A percentile compares a stretch with the other conserved stretches of the same genome.
Conservation (phyloP, 1,140 invertebrate species). For the Conopomorpha cramerella region DNA sequence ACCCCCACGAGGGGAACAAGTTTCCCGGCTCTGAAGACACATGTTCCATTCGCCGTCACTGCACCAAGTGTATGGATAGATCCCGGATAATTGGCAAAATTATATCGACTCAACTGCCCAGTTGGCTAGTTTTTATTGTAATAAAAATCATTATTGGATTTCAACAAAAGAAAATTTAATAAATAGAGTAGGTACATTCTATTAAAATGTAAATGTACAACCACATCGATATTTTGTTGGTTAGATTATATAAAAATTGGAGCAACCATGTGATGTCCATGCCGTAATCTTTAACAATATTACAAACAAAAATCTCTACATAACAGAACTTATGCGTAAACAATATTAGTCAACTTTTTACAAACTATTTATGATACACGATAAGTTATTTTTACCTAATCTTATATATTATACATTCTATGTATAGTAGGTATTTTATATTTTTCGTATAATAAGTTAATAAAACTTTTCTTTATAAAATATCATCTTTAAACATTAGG, state of each 20-base stretch:
- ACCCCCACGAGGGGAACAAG: too few relatives aligned
- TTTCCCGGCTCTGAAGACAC: too few relatives aligned
- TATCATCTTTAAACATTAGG: slow-evolving; percentile 55
- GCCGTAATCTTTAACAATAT: slow-evolving; percentile 52
- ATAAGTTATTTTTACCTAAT: slow-evolving; percentile 51
- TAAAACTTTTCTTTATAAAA: slow-evolving; percentile 50
- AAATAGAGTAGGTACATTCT: slow-evolving; percentile 37
- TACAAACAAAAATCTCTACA: slow-evolving; percentile 60
- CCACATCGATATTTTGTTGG: slow-evolving; percentile 60
- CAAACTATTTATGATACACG: slow-evolving; percentile 54
- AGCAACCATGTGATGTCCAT: slow-evolving; percentile 51
- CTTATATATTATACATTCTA: slow-evolving; percentile 54
- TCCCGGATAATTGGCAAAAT: too few relatives aligned
- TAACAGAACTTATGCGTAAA: slow-evolving; percentile 51
- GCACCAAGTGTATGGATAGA: too few relatives aligned
- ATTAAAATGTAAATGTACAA: slow-evolving; percentile 49
- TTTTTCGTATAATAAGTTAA: slow-evolving; percentile 59
- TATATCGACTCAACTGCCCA: too few relatives aligned
- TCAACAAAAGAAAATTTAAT: slow-evolving; percentile 42
- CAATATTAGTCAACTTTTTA: slow-evolving; percentile 58
- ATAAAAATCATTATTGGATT: slow-evolving; percentile 22
- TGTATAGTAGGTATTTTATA: slow-evolving; percentile 46
- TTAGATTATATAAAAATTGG: slow-evolving; percentile 61
- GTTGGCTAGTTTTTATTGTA: slow-evolving; percentile 2
- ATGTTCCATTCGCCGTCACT: too few relatives aligned